Evolutionary conservation across 23 tunicate species (phyloP).

Genomic region (Phallusia fumigata): DNA sequence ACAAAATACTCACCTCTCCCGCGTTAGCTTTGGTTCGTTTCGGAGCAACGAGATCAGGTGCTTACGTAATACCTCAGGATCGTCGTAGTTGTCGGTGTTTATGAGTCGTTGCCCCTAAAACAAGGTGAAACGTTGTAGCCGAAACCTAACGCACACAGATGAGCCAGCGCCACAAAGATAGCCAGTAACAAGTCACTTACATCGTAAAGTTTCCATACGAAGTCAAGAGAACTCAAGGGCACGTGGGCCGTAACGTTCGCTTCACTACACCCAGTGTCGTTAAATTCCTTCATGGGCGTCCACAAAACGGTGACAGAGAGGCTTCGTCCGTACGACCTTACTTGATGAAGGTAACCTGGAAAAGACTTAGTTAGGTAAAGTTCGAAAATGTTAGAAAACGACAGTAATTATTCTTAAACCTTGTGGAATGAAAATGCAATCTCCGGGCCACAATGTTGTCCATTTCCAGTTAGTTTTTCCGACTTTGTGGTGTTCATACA

Average conservation of each 20-base stretch:
- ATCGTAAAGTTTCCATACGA: slow-evolving; percentile 86
- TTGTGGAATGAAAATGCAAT: slow-evolving; percentile 85
- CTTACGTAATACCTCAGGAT: slow-evolving; percentile 79
- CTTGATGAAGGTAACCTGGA: slow-evolving; percentile 90
- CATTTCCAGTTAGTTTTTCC: slow-evolving; percentile 84
- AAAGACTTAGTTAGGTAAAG: neutral
- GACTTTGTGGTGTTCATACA: slow-evolving; percentile 72
- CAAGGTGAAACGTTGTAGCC: neutral
- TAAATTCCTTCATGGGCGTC: slow-evolving; percentile 76
- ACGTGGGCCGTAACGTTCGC: slow-evolving; percentile 31
- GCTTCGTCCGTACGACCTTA: slow-evolving; percentile 90
- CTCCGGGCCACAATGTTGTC: slow-evolving; percentile 91
- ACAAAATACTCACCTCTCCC: slow-evolving; percentile 63
- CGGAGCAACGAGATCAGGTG: slow-evolving; percentile 72
- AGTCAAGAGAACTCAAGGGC: slow-evolving; percentile 46
- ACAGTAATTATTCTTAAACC: slow-evolving; percentile 15
- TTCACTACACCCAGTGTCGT: slow-evolving; percentile 83
- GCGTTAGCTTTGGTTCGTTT: slow-evolving; percentile 64
- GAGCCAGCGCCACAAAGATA: neutral
- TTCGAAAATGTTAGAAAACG: no score
- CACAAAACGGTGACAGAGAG: slow-evolving; percentile 81
- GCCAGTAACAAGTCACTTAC: slow-evolving; percentile 22
- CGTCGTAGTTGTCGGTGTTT: slow-evolving; percentile 61
- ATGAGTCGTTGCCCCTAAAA: slow-evolving; percentile 82
- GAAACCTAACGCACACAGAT: neutral